A percentile compares a stretch with the other conserved stretches of the same genome.
These are phyloP conservation scores for Daphoenositta chrysoptera DNA, from an alignment of 2,113 vertebrate species.

Conservation along the genomic window DNA sequence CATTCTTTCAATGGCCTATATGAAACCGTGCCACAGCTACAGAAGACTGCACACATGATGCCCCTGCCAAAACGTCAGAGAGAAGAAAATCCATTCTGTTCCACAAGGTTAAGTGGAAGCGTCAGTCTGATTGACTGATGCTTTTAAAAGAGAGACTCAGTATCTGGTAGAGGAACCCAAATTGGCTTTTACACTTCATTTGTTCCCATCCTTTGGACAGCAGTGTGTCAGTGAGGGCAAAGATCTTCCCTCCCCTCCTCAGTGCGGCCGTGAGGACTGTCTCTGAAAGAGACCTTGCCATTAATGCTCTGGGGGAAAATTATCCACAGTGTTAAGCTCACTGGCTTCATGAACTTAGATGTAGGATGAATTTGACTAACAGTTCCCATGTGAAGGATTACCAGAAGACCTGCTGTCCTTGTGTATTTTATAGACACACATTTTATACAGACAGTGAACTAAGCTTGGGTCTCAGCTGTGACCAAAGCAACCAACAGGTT, in stretches of 20 bases:
- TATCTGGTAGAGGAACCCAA: constrained; percentile 28
- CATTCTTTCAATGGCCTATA: not conserved
- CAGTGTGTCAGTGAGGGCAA: constrained; percentile 31
- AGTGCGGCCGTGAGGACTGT: not conserved
- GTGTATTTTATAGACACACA: not conserved
- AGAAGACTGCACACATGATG: not conserved
- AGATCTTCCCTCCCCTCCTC: not conserved
- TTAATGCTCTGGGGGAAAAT: not conserved
- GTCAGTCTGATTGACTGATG: constrained; percentile 53
- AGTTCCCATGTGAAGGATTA: not conserved
- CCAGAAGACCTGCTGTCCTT: not conserved
- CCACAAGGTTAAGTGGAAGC: constrained; percentile 52
- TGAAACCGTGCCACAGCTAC: not conserved
- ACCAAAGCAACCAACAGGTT: not conserved
- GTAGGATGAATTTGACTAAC: not conserved
- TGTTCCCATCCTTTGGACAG: constrained; percentile 57
- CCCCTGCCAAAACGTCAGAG: not conserved
- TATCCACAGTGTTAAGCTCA: not conserved
- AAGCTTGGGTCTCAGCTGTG: not conserved
- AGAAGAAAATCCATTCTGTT: constrained; percentile 15
- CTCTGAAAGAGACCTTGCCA: not conserved
- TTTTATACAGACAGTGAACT: not conserved
- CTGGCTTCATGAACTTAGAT: not conserved
- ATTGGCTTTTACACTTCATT: constrained; percentile 60
- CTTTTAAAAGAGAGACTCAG: constrained; percentile 43